These are phyloP conservation scores for Pituophis catenifer DNA, from an alignment of 2,113 vertebrate genomes.

Conservation along the genomic window DNA sequence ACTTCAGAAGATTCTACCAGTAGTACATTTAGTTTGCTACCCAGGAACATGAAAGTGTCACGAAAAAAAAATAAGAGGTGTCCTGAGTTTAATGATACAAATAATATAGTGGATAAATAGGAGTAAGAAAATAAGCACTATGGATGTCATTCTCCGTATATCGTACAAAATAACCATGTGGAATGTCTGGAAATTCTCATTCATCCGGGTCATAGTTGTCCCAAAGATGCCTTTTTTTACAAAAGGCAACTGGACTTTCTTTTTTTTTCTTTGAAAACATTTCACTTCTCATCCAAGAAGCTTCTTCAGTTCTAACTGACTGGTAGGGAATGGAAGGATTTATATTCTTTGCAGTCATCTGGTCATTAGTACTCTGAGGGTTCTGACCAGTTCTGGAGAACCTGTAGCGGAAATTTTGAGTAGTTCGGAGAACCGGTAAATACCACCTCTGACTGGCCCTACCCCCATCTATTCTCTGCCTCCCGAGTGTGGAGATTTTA, in stretches of 20 bases:
- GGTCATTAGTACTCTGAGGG: background rate
- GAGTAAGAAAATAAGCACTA: conserved; percentile 33
- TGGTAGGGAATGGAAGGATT: background rate
- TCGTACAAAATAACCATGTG: conserved; percentile 23
- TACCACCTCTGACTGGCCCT: too few relatives aligned
- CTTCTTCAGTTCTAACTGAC: background rate
- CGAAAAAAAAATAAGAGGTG: conserved; percentile 37
- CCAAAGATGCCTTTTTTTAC: background rate
- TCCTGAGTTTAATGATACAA: conserved; percentile 35
- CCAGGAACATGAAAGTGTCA: conserved; percentile 17
- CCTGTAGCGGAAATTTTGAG: too few relatives aligned
- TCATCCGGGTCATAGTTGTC: background rate
- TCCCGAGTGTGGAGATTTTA: too few relatives aligned
- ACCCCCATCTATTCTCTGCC: too few relatives aligned
- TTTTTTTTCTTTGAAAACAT: background rate
- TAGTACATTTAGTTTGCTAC: conserved; percentile 5
- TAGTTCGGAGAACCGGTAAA: too few relatives aligned
- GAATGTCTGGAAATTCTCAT: background rate
- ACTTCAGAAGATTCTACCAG: conserved; percentile 21
- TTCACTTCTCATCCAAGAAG: background rate
- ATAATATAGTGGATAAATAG: conserved; percentile 41
- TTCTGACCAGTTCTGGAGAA: too few relatives aligned
- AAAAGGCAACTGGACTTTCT: background rate
- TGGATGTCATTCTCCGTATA: conserved; percentile 49
- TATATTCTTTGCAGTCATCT: background rate